phyloP scores from a whole-genome alignment of 2,113 vertebrate genomes.

The Nerophis ophidion region DNA sequence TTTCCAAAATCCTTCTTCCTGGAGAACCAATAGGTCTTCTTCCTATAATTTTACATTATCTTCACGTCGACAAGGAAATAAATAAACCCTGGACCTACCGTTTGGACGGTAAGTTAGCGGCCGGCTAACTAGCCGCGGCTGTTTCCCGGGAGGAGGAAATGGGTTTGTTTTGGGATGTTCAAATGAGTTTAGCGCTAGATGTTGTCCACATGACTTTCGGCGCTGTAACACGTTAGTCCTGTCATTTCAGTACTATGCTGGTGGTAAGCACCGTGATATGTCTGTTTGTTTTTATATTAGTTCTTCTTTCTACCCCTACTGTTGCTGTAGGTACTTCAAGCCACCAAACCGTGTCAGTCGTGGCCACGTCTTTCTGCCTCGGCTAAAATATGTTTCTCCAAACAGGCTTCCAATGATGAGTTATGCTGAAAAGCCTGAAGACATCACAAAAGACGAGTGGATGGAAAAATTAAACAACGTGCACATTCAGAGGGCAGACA shows the following conservation, averaged over 20 bases:
- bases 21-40: neutral
- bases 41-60: neutral
- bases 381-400: constrained; percentile 16
- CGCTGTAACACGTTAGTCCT: neutral
- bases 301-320: constrained; percentile 1
- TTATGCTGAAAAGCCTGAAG: constrained; percentile 96
- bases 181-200: neutral
- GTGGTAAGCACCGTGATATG: too few relatives aligned
- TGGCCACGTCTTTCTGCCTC: constrained; percentile 35
- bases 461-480: constrained; percentile 98
- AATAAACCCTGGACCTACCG: constrained; percentile 26
- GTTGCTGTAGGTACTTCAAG: constrained; percentile 40
- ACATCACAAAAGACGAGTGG: constrained; percentile 98
- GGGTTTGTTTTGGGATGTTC: constrained; percentile 58
- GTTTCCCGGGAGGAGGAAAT: constrained; percentile 27
- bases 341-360: constrained; percentile 59
- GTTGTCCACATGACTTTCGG: neutral
- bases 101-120: constrained; percentile 47
- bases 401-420: constrained; percentile 85
- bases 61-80: constrained; percentile 15
- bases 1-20: constrained; percentile 5
- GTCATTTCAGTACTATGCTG: neutral
- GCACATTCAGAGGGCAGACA: constrained; percentile 95
- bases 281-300: neutral
- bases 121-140: constrained; percentile 39